Conservation (phyloP, 2,888 invertebrate genomes). For the Ormyrus rosae region DNA sequence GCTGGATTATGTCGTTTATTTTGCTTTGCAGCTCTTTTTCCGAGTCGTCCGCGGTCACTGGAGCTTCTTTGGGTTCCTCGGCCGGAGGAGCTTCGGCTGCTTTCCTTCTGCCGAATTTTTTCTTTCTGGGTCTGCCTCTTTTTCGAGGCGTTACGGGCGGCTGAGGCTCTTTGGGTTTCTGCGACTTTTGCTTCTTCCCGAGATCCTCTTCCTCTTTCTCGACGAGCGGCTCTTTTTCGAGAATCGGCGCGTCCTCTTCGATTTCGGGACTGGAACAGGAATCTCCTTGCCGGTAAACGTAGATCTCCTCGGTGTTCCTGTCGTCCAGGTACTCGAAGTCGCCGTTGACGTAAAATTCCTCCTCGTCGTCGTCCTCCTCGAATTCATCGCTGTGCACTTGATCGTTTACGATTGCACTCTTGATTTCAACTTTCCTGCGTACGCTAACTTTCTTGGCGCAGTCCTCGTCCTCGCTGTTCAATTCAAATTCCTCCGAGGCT, state of each 20-base stretch:
- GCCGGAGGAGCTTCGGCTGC: neutral
- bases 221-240: neutral
- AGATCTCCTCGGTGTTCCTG: constrained; percentile 59
- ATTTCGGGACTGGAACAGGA: constrained; percentile 33
- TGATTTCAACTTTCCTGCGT: constrained; percentile 11
- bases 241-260: neutral
- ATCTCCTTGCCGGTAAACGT: constrained; percentile 60
- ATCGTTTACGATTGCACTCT: neutral
- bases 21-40: constrained; percentile 58
- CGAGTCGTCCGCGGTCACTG: neutral
- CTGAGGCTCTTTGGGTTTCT: neutral
- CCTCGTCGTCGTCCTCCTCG: constrained; percentile 37
- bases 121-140: constrained; percentile 39
- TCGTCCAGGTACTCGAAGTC: constrained; percentile 59
- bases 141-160: neutral
- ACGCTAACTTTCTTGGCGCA: constrained; percentile 1
- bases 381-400: constrained; percentile 9
- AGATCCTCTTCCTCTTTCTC: neutral
- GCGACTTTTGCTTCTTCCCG: neutral
- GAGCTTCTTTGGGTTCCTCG: neutral
- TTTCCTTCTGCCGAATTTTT: neutral
- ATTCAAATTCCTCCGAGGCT: constrained; percentile 29
- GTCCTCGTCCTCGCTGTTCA: constrained; percentile 35
- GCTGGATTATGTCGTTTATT: constrained; percentile 68
- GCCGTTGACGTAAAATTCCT: constrained; percentile 49